Conservation (phyloP, 53 echinoderm and acorn worm species). For the Paracentrotus lividus region DNA sequence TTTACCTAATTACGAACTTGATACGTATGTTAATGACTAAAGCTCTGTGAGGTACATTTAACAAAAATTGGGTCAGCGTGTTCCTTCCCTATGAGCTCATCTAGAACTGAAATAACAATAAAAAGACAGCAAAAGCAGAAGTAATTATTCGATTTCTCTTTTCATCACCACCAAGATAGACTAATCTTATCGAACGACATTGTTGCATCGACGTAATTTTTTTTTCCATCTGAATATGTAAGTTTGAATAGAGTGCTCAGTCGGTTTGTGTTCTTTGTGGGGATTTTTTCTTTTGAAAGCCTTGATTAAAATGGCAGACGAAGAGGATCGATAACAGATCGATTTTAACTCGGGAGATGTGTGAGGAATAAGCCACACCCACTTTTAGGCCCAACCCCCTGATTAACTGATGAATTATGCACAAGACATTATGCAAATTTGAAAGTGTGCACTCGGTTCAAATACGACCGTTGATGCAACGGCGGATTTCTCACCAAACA, state of each 20-base stretch:
- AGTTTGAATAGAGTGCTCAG: not conserved
- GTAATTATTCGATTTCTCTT: not conserved
- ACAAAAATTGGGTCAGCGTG: not conserved
- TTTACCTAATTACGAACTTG: too few relatives aligned
- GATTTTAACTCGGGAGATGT: not conserved
- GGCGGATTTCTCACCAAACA: not conserved
- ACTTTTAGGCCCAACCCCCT: constrained; percentile 4
- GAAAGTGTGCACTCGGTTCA: not conserved
- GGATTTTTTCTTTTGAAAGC: constrained; percentile 32
- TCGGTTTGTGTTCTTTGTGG: not conserved
- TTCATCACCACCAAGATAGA: not conserved
- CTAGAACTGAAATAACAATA: not conserved
- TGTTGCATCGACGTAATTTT: not conserved
- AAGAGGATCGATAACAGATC: not conserved
- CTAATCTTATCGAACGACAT: constrained; percentile 30
- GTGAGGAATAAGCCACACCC: not conserved
- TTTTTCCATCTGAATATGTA: constrained; percentile 11
- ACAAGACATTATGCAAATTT: constrained; percentile 3
- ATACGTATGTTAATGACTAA: not conserved
- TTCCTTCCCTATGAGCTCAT: not conserved
- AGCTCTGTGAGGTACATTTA: too few relatives aligned
- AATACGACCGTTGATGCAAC: not conserved
- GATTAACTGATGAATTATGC: not conserved
- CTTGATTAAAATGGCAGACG: not conserved
- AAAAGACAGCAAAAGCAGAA: too few relatives aligned